Percentiles rank a stretch among this genome's conserved stretches.
These are phyloP conservation scores for Bellardia pandia DNA, from an alignment of 2,888 invertebrate species.

Conservation along the genomic window DNA sequence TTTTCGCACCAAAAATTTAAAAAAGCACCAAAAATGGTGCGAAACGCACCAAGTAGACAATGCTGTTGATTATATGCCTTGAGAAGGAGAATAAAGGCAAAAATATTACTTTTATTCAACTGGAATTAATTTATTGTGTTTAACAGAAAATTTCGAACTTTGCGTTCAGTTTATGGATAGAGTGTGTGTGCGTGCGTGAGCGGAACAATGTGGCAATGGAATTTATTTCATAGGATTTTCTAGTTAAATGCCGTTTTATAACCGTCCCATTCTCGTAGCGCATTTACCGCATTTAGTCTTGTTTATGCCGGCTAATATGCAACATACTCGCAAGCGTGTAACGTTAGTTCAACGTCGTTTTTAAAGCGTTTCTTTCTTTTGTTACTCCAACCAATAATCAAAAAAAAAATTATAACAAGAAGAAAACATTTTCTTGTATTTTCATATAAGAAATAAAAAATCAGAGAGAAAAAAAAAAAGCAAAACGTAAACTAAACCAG, in stretches of 20 bases:
- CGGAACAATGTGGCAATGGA: constrained; percentile 48
- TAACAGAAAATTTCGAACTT: constrained; percentile 34
- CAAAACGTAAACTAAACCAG: constrained; percentile 53
- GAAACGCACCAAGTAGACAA: no score
- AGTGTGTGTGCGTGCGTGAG: neutral
- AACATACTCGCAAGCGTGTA: constrained; percentile 76
- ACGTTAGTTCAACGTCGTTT: constrained; percentile 72
- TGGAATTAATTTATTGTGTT: constrained; percentile 41
- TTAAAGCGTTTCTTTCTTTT: constrained; percentile 62
- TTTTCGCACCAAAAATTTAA: no score
- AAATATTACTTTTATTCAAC: neutral
- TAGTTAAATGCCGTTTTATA: constrained; percentile 48
- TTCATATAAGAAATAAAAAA: constrained; percentile 44
- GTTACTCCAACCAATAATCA: constrained; percentile 42
- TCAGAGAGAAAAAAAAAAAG: constrained; percentile 24
- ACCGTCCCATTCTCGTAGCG: constrained; percentile 74
- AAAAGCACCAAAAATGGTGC: no score
- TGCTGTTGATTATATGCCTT: no score
- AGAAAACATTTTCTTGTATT: constrained; percentile 53
- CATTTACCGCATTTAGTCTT: constrained; percentile 78
- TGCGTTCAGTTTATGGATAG: neutral
- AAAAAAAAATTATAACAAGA: constrained; percentile 50
- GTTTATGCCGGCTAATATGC: constrained; percentile 80
- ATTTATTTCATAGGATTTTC: constrained; percentile 11
- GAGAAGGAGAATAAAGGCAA: neutral